These are phyloP conservation scores for Apodemia mormo DNA, from an alignment of 2,888 invertebrate species.

Conservation along the genomic window DNA sequence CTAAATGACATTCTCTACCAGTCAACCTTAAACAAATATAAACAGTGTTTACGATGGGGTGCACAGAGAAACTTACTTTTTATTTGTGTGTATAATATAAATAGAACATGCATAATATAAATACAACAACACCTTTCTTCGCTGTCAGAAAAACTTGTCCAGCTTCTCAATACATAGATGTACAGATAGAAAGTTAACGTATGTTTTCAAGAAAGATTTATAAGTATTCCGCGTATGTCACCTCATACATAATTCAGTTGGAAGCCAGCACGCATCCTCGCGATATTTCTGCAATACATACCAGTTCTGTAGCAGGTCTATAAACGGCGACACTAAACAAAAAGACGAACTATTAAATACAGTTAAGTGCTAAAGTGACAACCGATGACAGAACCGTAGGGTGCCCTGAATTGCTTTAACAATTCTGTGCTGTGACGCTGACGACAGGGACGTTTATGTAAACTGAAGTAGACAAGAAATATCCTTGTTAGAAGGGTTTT, in stretches of 20 bases:
- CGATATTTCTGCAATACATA: conserved; percentile 20
- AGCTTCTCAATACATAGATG: background rate
- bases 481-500: background rate
- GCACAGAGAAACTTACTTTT: background rate
- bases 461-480: background rate
- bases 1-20: too few species aligned
- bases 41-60: too few species aligned
- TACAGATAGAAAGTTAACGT: conserved; percentile 11
- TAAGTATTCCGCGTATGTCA: conserved; percentile 40
- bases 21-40: too few species aligned
- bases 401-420: conserved; percentile 36
- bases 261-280: conserved; percentile 33
- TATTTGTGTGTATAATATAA: background rate
- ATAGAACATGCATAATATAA: background rate
- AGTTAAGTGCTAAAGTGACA: conserved; percentile 45
- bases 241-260: conserved; percentile 55
- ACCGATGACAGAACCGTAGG: conserved; percentile 47
- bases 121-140: background rate
- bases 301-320: conserved; percentile 13
- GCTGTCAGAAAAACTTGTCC: background rate
- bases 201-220: conserved; percentile 29
- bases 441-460: background rate
- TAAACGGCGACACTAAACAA: conserved; percentile 28
- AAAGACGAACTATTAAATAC: conserved; percentile 42
- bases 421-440: conserved; percentile 27